Conservation (phyloP, 2,113 vertebrate genomes). For the Brachyhypopomus occidentalis region DNA sequence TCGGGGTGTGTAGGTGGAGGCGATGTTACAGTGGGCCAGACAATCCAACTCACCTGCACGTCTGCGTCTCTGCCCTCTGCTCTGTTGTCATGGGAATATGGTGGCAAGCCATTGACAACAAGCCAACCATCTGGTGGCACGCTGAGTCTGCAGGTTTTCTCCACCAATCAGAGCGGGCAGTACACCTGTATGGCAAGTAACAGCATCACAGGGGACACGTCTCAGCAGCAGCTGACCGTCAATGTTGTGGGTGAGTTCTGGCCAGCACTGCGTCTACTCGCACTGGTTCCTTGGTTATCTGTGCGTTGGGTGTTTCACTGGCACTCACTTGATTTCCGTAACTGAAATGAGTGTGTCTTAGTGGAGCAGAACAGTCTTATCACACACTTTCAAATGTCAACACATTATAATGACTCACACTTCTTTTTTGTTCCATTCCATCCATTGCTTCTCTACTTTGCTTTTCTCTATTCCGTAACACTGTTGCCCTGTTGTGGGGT, state of each 20-base stretch:
- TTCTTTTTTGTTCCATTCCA: slow-evolving; percentile 32
- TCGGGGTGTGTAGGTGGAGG: slow-evolving; percentile 67
- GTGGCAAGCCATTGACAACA: slow-evolving; percentile 58
- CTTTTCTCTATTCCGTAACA: not conserved
- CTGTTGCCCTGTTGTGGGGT: too few relatives aligned
- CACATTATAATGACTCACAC: slow-evolving; percentile 56
- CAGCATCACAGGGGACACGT: slow-evolving; percentile 57
- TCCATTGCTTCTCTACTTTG: not conserved
- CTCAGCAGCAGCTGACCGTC: slow-evolving; percentile 60
- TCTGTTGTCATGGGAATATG: slow-evolving; percentile 68
- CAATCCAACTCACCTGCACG: slow-evolving; percentile 64
- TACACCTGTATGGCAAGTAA: slow-evolving; percentile 71
- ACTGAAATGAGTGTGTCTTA: slow-evolving; percentile 49
- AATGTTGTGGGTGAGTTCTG: slow-evolving; percentile 63
- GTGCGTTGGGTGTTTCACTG: slow-evolving; percentile 47
- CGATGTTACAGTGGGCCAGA: slow-evolving; percentile 66
- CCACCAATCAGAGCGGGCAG: slow-evolving; percentile 62
- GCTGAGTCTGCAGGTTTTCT: slow-evolving; percentile 69
- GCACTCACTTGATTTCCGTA: slow-evolving; percentile 64
- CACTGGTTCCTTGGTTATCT: slow-evolving; percentile 47
- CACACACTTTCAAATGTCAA: slow-evolving; percentile 53
- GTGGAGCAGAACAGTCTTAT: slow-evolving; percentile 58
- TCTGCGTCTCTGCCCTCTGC: slow-evolving; percentile 71
- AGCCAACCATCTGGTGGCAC: slow-evolving; percentile 59
- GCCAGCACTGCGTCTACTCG: slow-evolving; percentile 33